phyloP scores from a whole-genome alignment of 2,888 invertebrate species.

The Portevinia maculata region DNA sequence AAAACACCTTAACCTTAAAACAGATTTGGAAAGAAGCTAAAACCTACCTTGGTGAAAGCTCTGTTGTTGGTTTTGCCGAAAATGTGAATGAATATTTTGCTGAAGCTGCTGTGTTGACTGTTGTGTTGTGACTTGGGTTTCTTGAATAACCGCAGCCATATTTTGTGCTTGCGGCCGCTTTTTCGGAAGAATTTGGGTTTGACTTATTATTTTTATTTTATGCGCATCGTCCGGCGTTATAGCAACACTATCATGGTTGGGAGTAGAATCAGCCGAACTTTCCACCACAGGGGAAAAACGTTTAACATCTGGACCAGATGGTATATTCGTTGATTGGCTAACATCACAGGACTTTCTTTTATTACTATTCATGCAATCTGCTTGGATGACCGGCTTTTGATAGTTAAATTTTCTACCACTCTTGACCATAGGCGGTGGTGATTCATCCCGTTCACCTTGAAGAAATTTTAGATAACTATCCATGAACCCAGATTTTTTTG shows the following conservation, averaged over 20 bases:
- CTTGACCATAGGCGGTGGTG: slow-evolving; percentile 87
- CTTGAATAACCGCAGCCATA: slow-evolving; percentile 80
- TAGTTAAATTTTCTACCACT: slow-evolving; percentile 80
- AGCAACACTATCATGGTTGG: slow-evolving; percentile 75
- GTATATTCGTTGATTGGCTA: slow-evolving; percentile 6
- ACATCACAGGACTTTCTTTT: slow-evolving; percentile 51
- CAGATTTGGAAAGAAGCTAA: slow-evolving; percentile 29
- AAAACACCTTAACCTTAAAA: slow-evolving; percentile 70
- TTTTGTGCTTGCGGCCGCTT: slow-evolving; percentile 82
- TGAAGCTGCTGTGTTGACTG: slow-evolving; percentile 79
- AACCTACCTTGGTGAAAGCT: slow-evolving; percentile 65
- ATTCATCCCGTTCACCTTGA: slow-evolving; percentile 90
- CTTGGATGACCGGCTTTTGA: slow-evolving; percentile 75
- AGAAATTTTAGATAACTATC: slow-evolving; percentile 92
- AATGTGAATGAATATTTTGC: slow-evolving; percentile 76
- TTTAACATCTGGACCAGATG: slow-evolving; percentile 7
- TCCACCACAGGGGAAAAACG: slow-evolving; percentile 76
- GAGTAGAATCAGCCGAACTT: slow-evolving; percentile 83
- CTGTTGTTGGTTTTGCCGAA: slow-evolving; percentile 65
- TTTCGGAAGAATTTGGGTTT: slow-evolving; percentile 82
- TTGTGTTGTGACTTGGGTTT: slow-evolving; percentile 75
- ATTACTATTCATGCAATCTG: slow-evolving; percentile 23
- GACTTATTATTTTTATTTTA: slow-evolving; percentile 82
- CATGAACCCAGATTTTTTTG: slow-evolving; percentile 88
- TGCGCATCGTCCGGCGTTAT: slow-evolving; percentile 79